Conservation (phyloP, 2,113 vertebrate species). For the Anolis carolinensis region DNA sequence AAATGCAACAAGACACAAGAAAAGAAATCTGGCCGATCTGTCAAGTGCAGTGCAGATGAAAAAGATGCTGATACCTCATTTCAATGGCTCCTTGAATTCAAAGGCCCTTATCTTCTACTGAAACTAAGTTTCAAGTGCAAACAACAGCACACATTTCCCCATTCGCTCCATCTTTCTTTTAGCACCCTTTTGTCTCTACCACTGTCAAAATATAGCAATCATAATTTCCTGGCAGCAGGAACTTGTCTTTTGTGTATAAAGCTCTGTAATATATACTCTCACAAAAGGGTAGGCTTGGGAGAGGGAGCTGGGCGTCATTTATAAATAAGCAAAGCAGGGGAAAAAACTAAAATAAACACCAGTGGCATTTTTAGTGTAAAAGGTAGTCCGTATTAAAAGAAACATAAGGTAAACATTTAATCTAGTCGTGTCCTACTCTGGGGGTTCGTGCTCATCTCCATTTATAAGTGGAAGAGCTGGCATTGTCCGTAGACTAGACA, state of each 20-base stretch:
- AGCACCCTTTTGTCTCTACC: background rate
- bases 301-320: background rate
- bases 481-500: too few relatives aligned
- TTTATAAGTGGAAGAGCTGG: too few relatives aligned
- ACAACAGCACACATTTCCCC: background rate
- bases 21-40: background rate
- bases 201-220: background rate
- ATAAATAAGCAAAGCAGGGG: background rate
- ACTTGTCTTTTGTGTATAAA: background rate
- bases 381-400: too few relatives aligned
- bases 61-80: background rate
- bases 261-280: background rate
- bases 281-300: too few relatives aligned
- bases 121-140: background rate
- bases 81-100: background rate
- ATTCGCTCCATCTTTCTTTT: background rate
- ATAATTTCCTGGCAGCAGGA: background rate
- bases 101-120: background rate
- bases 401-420: too few relatives aligned
- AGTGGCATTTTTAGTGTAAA: background rate
- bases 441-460: too few relatives aligned
- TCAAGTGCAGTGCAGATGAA: constrained; percentile 36
- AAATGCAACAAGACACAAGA: background rate
- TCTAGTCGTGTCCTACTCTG: too few relatives aligned
- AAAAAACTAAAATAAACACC: background rate